Percentiles rank a stretch among this genome's conserved stretches.
Conservation (phyloP, 2,888 invertebrate genomes). For the Agapetus fuscipes region DNA sequence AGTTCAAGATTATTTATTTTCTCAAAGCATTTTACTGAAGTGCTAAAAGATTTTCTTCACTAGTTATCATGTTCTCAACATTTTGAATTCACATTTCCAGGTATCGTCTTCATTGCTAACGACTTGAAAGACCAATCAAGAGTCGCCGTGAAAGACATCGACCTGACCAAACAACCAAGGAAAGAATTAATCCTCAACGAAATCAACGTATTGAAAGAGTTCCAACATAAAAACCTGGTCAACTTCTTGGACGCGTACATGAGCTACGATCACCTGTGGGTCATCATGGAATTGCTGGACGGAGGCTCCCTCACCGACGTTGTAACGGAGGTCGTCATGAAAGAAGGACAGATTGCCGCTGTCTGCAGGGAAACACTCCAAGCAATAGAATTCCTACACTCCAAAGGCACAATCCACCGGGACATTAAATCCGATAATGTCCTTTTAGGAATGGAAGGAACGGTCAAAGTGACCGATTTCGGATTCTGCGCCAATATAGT, state of each 20-base stretch:
- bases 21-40: no score
- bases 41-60: no score
- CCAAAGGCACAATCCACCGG: constrained; percentile 83
- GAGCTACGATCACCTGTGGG: constrained; percentile 90
- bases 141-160: constrained; percentile 95
- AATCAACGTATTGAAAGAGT: constrained; percentile 83
- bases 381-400: constrained; percentile 83
- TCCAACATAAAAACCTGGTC: constrained; percentile 89
- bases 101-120: constrained; percentile 84
- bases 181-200: constrained; percentile 94
- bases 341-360: constrained; percentile 93
- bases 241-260: constrained; percentile 92
- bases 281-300: constrained; percentile 90
- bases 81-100: no score
- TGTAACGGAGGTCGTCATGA: constrained; percentile 94
- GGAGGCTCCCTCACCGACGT: constrained; percentile 96
- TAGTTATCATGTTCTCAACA: no score
- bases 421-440: constrained; percentile 98
- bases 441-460: constrained; percentile 84
- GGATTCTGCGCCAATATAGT: constrained; percentile 97
- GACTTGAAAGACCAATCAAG: constrained; percentile 60
- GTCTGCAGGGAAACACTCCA: constrained; percentile 79
- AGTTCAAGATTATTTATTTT: no score
- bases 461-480: constrained; percentile 90
- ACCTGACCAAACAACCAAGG: constrained; percentile 87